Evolutionary conservation across 1,140 invertebrate species (phyloP), one percentile per base, ranked within the genome.

Genomic region (Scaptomyza graminum): DNA sequence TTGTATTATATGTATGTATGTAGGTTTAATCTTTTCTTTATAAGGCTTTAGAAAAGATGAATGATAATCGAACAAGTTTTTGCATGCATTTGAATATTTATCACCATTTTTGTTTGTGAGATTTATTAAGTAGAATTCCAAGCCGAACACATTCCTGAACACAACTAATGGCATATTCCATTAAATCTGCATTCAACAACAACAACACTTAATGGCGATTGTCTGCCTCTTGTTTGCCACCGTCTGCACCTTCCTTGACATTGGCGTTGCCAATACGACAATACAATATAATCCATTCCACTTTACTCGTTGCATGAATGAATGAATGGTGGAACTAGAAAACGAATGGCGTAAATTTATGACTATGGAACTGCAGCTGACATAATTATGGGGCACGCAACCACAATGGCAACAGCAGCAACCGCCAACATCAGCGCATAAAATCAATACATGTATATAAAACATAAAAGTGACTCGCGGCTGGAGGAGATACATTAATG

Each of bases 391-490:
- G 81, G 51, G 81, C 74, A 68, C 66, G 68, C 77, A 84, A 74
- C 81, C 52, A 65, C 77, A 71, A 64, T 55, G 74, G 47, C 66
- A 61, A 41, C 43, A 66, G 55, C 18, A 47, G 28, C 13, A 34
- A 46, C 43, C 16, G n/a, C 13, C 28, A 47, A 15, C 56, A 52
- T 15, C 60, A 60, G 81, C 63, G 78, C 87, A 87, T 81, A 85
- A 87, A 85, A 85, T 85, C 81, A 85, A 85, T 85, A 85, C n/a
- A n/a, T n/a, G n/a, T 77, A 85, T 81, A 85, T 81, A 87, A 85
- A 81, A 81, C 82, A 85, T 81, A 85, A 81, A 87, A 87, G 77
- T 68, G 55, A 76, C 78, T 76, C 60, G 77, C 68, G 61, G 64
- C 65, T 69, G 79, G 74, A 47, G 46, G 11, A 55, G 37, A 41